phyloP scores from a whole-genome alignment of 2,797 vertebrate species.

The Nothura maculosa region DNA sequence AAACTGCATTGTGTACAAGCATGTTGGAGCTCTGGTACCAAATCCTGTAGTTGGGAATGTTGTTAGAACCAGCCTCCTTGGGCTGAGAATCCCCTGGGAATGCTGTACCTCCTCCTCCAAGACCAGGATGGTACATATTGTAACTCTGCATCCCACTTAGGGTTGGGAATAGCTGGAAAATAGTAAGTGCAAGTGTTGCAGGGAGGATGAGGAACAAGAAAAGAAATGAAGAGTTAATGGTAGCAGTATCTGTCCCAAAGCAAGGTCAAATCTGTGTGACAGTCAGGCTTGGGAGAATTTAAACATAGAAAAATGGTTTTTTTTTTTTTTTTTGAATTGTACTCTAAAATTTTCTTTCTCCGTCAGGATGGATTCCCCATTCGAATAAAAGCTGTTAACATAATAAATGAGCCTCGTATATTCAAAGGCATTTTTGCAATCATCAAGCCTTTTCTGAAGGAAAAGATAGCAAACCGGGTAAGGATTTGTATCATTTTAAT shows the following conservation, averaged over 20 bases:
- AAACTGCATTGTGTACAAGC: background rate
- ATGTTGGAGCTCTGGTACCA: background rate
- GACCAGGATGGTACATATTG: background rate
- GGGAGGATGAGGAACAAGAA: background rate
- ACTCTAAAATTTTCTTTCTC: constrained; percentile 35
- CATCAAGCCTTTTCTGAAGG: constrained; percentile 98
- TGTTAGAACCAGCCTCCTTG: background rate
- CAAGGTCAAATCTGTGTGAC: background rate
- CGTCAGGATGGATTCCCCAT: constrained; percentile 97
- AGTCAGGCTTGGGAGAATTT: background rate
- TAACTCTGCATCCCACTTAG: background rate
- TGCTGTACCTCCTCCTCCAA: background rate
- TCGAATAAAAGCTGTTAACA: constrained; percentile 97
- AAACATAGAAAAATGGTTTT: background rate
- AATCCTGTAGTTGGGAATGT: background rate
- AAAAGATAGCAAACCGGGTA: constrained; percentile 98
- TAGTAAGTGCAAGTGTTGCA: background rate
- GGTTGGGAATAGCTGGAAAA: background rate
- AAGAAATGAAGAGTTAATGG: background rate
- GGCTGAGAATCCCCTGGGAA: rapidly evolving
- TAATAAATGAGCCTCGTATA: constrained; percentile 97
- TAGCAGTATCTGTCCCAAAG: background rate
- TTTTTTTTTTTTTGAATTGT: background rate
- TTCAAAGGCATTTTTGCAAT: constrained; percentile 99
- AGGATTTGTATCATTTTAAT: constrained; percentile 62